Conservation (phyloP, 2,113 vertebrate genomes). For the Rhinopomastus cyanomelas region DNA sequence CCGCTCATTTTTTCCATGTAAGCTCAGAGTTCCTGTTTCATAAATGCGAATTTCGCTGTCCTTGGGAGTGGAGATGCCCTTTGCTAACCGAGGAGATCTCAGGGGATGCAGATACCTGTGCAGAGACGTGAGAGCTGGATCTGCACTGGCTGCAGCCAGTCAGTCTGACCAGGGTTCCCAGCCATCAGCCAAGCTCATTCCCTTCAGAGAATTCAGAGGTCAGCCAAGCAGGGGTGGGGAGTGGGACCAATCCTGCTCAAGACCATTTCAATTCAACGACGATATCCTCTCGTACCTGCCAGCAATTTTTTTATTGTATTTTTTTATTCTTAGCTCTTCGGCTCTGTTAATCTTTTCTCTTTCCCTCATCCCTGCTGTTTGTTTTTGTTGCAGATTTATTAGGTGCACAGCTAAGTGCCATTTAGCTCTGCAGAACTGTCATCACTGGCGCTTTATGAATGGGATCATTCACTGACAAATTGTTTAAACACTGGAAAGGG, state of each 20-base stretch:
- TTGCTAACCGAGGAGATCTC: neutral
- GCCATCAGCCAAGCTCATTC: neutral
- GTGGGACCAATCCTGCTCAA: neutral
- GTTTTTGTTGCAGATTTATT: constrained; percentile 75
- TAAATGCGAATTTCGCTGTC: neutral
- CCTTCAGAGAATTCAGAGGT: neutral
- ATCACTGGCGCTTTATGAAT: constrained; percentile 68
- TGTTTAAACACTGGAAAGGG: constrained; percentile 64
- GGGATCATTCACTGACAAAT: constrained; percentile 74
- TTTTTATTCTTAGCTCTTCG: neutral
- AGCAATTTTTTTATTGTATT: too few relatives aligned
- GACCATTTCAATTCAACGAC: neutral
- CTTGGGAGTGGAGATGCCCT: fast-evolving
- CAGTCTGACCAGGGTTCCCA: neutral
- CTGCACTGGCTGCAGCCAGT: fast-evolving
- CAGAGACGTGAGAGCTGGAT: fast-evolving
- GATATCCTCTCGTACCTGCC: constrained; percentile 28
- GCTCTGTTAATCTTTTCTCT: constrained; percentile 21
- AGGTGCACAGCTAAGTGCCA: constrained; percentile 68
- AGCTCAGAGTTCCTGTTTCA: neutral
- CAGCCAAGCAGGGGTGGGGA: neutral
- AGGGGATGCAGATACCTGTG: neutral
- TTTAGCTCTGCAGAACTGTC: constrained; percentile 72
- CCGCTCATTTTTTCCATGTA: neutral
- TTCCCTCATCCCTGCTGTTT: constrained; percentile 58